These are phyloP conservation scores for Epizoanthus stellaris DNA, from an alignment of 92 coral and sea anemone genomes.

Conservation along the genomic window DNA sequence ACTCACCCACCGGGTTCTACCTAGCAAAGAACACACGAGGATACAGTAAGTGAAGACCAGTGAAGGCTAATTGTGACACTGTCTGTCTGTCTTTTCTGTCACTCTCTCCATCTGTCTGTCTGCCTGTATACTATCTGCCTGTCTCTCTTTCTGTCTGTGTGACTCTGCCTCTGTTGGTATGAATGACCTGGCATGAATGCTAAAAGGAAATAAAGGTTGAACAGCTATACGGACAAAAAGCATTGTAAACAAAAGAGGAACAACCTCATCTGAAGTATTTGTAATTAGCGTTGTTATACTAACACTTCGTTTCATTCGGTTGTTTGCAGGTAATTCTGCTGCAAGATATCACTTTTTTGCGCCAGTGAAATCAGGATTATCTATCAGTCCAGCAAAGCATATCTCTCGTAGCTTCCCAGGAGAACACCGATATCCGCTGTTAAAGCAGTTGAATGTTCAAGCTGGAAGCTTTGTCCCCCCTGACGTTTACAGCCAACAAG, in stretches of 20 bases:
- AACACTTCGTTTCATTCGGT: neutral
- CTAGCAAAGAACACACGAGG: conserved; percentile 72
- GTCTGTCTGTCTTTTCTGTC: neutral
- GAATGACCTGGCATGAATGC: no score
- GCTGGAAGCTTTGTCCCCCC: neutral
- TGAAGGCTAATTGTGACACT: no score
- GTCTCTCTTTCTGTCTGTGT: no score
- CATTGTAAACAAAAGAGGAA: neutral
- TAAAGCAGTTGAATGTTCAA: neutral
- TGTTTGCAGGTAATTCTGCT: neutral
- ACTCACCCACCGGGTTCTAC: conserved; percentile 85
- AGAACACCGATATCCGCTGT: neutral
- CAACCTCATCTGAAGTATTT: neutral
- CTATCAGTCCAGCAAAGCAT: conserved; percentile 11
- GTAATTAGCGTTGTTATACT: no score
- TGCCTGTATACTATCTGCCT: no score
- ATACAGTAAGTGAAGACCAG: conserved; percentile 5
- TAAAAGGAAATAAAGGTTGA: no score
- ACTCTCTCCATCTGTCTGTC: neutral
- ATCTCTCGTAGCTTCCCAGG: conserved; percentile 43
- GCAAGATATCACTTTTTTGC: neutral
- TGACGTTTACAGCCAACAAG: neutral
- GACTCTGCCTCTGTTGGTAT: no score
- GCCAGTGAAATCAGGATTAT: neutral
- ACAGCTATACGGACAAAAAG: no score